Evolutionary conservation across 2,888 invertebrate genomes (phyloP), one percentile per base, ranked within the genome.

Genomic region (Bugula neritina): DNA sequence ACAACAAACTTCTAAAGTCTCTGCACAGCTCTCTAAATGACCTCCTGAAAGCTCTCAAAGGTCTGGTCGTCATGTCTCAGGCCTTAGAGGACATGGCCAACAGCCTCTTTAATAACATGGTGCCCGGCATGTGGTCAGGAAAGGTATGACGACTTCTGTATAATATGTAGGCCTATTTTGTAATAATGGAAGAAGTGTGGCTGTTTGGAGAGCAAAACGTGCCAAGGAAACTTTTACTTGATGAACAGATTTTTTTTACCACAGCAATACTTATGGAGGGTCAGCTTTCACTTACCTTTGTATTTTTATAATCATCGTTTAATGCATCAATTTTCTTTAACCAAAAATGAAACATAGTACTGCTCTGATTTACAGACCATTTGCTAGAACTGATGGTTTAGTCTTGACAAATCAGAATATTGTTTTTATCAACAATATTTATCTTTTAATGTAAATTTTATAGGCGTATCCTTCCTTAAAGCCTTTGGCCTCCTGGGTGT

Each of bases 11-110:
- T 69, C 75, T 85, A 73, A 73, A 63, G 17, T 73, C 75, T 0
- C 81, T 85, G 54, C 79, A 80, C 57, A 84, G 84, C n/a, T 87
- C 88, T 0, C 82, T 91, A 54, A 85, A 80, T 57, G 84, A 85
- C 75, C 78, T 86, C 57, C 81, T 90, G 75, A 91, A 90, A 81
- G 91, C 91, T 0, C 83, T 92, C 27, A 90, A 90, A 79, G 92
- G 92, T 10, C 82, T 91, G 55, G 90, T 91, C 43, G 91, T 91
- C 58, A 90, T 92, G 91, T 91, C 91, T 0, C 90, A 90, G 76
- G 87, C 87, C 0, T 83, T 92, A 73, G 92, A 92, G 84, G 88
- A 87, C 74, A 89, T 91, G 89, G 86, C 89, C 0, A 83, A 81
- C 55, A 89, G 88, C 76, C 84, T 92, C 25, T 89, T 88, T 75